A percentile compares a stretch with the other conserved stretches of the same genome.
Evolutionary conservation across 2,888 invertebrate species (phyloP).

Genomic region (Tanypteryx hageni): DNA sequence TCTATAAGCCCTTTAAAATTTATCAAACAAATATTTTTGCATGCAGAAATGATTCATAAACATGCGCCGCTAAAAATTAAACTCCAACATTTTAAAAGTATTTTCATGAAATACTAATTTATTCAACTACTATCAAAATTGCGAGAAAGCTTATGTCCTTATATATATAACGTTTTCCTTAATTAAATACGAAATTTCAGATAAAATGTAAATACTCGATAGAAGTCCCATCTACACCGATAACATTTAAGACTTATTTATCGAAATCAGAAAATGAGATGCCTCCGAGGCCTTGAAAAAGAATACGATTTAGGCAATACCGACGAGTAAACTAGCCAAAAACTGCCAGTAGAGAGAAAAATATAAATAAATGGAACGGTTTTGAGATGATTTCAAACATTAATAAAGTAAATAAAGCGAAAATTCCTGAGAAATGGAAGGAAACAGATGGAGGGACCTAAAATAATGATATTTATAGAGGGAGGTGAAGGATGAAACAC

Average conservation of each 20-base stretch:
- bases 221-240: neutral
- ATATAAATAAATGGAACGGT: neutral
- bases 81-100: too few relatives aligned
- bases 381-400: neutral
- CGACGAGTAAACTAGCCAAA: neutral
- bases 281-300: neutral
- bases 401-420: neutral
- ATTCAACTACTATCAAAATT: too few relatives aligned
- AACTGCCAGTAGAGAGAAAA: neutral
- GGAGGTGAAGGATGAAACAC: neutral
- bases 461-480: neutral
- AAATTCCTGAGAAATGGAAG: neutral
- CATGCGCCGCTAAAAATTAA: too few relatives aligned
- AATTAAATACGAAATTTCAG: neutral
- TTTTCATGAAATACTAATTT: too few relatives aligned
- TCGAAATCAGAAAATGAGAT: neutral
- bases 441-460: neutral
- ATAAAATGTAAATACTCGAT: constrained; percentile 7
- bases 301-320: neutral
- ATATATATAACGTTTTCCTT: too few relatives aligned
- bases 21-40: too few relatives aligned
- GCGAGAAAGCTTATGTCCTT: too few relatives aligned
- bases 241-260: neutral
- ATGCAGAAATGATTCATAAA: too few relatives aligned
- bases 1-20: too few relatives aligned